Base-by-base conservation (phyloP, 2,888 invertebrate genomes). In the Byasa hedistus region DNA sequence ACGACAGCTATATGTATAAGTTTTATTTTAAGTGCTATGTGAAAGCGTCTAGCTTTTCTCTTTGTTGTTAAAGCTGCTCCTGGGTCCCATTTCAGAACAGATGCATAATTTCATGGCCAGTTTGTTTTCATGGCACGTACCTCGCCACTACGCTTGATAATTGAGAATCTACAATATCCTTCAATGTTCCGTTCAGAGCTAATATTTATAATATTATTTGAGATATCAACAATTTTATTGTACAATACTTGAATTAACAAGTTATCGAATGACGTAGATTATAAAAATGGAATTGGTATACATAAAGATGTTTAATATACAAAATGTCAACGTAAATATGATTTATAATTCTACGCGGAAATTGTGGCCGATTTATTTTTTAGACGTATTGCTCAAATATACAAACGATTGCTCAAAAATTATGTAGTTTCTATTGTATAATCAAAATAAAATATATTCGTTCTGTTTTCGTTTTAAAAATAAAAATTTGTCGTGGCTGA, bases 21-120 rank as follows among this genome's bases (percentile, higher is more conserved):
- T 36, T 55, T 22, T 61, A 55, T 64, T 64, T 48, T 52, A 24
- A 57, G 32, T 27, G 22, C 22, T 56, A n/a, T 44, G 39, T 48
- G 36, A 51, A 57, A 56, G 57, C 36, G 23, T 52, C 56, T 57
- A 24, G 65, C 61, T 61, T 65, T 56, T 56, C 44, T 61, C 48
- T 65, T 57, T 61, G 56, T 57, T 61, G 51, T 52, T 52, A 27
- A 36, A 36, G 56, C 65, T 51, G 56, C 65, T 66, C 61, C 32
- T 21, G 54, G 66, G 57, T 80, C 78, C 79, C 32, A 36, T 66
- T 61, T 57, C 32, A 66, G 51, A 82, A 80, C 81, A 79, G 77
- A 82, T 86, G 85, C 84, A 87, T 87, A 87, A 88, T 88, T 87
- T 89, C 87, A 88, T 82, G 87, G 81, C 75, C 76, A 82, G 85